Evolutionary conservation across 1,140 invertebrate species (phyloP).

Genomic region (Drosophila mojavensis): DNA sequence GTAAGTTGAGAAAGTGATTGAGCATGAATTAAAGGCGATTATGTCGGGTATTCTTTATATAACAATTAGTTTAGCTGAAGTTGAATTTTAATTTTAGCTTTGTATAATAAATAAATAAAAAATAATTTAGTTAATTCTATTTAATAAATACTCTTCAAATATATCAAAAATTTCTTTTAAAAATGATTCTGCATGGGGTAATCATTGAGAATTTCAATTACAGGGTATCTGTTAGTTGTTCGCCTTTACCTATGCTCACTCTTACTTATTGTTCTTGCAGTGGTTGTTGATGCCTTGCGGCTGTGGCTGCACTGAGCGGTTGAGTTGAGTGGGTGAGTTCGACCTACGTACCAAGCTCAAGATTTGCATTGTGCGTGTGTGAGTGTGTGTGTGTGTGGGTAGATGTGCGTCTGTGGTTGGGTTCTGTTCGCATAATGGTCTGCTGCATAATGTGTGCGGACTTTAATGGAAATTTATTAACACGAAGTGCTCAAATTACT

Average conservation of each 20-base stretch:
- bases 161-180: too few species aligned
- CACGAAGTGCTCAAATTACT: conserved; percentile 37
- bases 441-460: conserved; percentile 23
- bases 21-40: too few species aligned
- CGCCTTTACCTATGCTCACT: not conserved
- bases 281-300: conserved; percentile 16
- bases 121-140: too few species aligned
- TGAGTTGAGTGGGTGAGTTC: conserved; percentile 7
- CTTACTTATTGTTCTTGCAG: conserved; percentile 3
- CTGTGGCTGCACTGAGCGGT: conserved; percentile 35
- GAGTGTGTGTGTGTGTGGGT: not conserved
- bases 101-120: too few species aligned
- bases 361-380: conserved; percentile 29
- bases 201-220: too few species aligned
- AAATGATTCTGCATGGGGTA: too few species aligned
- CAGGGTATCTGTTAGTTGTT: not conserved
- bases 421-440: conserved; percentile 10
- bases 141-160: too few species aligned
- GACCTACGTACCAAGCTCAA: conserved; percentile 18
- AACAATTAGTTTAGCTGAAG: too few species aligned
- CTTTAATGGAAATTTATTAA: conserved; percentile 72
- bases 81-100: too few species aligned
- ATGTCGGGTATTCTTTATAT: too few species aligned
- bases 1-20: too few species aligned
- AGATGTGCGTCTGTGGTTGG: not conserved